Percentiles rank a stretch among this genome's conserved stretches.
These are phyloP conservation scores for Drosophila varians DNA, from an alignment of 1,140 invertebrate genomes.

Conservation along the genomic window DNA sequence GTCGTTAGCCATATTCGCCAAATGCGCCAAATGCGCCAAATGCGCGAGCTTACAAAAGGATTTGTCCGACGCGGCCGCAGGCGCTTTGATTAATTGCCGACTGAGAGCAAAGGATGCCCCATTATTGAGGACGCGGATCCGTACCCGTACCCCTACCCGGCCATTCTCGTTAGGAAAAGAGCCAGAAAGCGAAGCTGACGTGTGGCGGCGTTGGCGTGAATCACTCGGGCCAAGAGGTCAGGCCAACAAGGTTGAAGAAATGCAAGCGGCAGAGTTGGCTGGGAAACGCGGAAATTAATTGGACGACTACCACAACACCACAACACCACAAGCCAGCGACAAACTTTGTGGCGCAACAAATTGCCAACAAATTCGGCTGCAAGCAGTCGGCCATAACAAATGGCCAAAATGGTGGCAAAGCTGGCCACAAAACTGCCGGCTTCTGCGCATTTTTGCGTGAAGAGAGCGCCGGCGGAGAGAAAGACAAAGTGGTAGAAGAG, in stretches of 20 bases:
- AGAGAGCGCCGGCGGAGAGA: constrained; percentile 19
- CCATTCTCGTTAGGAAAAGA: constrained; percentile 67
- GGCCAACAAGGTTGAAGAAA: constrained; percentile 78
- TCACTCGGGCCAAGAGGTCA: constrained; percentile 79
- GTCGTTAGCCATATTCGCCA: constrained; percentile 69
- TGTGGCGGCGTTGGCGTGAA: constrained; percentile 77
- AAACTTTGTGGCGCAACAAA: constrained; percentile 68
- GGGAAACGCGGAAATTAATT: constrained; percentile 82
- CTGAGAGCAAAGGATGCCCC: constrained; percentile 55
- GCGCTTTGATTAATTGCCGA: constrained; percentile 82
- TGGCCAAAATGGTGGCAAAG: constrained; percentile 48
- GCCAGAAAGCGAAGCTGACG: constrained; percentile 36
- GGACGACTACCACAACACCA: constrained; percentile 51
- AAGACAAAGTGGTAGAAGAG: constrained; percentile 50
- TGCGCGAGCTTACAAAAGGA: constrained; percentile 64
- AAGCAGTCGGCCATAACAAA: constrained; percentile 62
- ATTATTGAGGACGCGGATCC: no score
- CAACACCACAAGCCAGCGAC: constrained; percentile 25
- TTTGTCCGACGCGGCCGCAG: constrained; percentile 73
- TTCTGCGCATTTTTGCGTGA: constrained; percentile 81
- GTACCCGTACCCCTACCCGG: not conserved
- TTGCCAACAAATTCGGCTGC: constrained; percentile 72
- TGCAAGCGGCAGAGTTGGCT: constrained; percentile 63
- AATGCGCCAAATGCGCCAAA: constrained; percentile 40
- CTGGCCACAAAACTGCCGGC: constrained; percentile 50